phyloP scores from a whole-genome alignment of 2,888 invertebrate genomes.

The Drosophila phalerata region DNA sequence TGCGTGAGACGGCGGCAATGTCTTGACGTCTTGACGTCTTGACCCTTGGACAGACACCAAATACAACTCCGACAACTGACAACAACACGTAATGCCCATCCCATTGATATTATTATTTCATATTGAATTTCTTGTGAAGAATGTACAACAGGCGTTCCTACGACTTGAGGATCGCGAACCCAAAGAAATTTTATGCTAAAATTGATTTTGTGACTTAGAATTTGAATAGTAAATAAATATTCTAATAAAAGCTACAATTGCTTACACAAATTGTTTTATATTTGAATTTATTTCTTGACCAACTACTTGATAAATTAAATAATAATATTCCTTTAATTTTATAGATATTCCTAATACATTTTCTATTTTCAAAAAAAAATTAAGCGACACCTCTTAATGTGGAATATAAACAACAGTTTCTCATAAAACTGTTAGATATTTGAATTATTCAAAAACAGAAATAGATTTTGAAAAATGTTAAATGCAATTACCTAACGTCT shows the following conservation, averaged over 20 bases:
- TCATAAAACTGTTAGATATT: slow-evolving; percentile 16
- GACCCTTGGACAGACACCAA: slow-evolving; percentile 51
- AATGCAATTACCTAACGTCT: slow-evolving; percentile 16
- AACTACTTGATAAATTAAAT: too few species aligned
- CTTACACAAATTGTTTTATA: too few species aligned
- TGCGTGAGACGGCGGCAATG: slow-evolving; percentile 34
- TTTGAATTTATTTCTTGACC: too few species aligned
- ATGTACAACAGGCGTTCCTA: slow-evolving; percentile 4
- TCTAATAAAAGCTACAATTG: too few species aligned
- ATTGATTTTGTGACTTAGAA: not conserved
- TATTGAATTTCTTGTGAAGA: slow-evolving; percentile 6
- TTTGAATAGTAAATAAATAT: too few species aligned
- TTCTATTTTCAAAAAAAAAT: too few species aligned
- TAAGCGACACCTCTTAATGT: not conserved
- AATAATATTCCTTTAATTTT: too few species aligned
- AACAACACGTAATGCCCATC: slow-evolving; percentile 32
- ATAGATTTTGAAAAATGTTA: slow-evolving; percentile 7
- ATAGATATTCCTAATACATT: too few species aligned
- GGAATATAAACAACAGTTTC: slow-evolving; percentile 4
- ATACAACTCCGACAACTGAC: slow-evolving; percentile 18
- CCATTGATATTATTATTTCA: slow-evolving; percentile 18
- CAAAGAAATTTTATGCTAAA: not conserved
- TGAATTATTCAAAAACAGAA: slow-evolving; percentile 20
- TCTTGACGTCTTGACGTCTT: slow-evolving; percentile 25
- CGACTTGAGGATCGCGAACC: not conserved